Conservation (phyloP, 2,797 vertebrate genomes). For the Morelia viridis region DNA sequence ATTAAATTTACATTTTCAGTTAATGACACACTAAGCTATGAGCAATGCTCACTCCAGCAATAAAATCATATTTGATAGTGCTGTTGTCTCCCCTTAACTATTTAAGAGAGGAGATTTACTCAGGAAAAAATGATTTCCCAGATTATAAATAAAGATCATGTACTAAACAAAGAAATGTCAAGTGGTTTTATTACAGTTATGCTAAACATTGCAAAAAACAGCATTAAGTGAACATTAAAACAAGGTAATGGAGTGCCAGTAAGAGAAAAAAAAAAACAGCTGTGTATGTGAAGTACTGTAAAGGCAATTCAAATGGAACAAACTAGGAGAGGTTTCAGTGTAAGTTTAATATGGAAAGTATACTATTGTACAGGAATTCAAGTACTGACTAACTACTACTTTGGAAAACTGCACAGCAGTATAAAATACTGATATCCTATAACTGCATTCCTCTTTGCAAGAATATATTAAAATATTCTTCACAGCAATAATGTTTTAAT, state of each 20-base stretch:
- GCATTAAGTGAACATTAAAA: conserved; percentile 71
- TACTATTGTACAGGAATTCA: conserved; percentile 57
- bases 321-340: conserved; percentile 23
- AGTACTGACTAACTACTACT: conserved; percentile 57
- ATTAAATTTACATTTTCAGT: neutral
- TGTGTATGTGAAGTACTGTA: conserved; percentile 56
- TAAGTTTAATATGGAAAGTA: conserved; percentile 63
- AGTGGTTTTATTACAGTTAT: conserved; percentile 74
- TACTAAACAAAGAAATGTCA: conserved; percentile 63
- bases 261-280: conserved; percentile 61
- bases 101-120: no score
- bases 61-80: conserved; percentile 26
- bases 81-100: neutral
- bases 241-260: conserved; percentile 68
- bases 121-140: neutral
- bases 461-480: conserved; percentile 68
- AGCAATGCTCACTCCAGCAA: neutral
- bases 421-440: conserved; percentile 63
- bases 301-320: conserved; percentile 59
- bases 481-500: conserved; percentile 62
- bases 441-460: conserved; percentile 65
- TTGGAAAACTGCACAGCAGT: conserved; percentile 68
- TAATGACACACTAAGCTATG: neutral
- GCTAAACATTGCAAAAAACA: conserved; percentile 71
- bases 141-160: conserved; percentile 41